phyloP scores from a whole-genome alignment of 2,113 vertebrate genomes.

The Carlito syrichta region DNA sequence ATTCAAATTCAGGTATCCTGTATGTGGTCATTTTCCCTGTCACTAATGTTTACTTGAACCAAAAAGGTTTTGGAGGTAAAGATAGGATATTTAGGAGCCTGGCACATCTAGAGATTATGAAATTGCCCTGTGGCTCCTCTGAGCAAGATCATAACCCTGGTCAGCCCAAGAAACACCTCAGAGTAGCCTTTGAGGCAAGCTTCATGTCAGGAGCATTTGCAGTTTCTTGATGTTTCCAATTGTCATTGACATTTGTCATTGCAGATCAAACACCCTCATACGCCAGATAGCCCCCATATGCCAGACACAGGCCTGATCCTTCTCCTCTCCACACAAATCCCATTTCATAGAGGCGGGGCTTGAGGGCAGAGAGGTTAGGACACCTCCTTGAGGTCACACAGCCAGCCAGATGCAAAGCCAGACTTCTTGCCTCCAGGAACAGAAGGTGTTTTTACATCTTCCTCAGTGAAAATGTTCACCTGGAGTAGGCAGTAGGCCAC shows the following conservation, averaged over 20 bases:
- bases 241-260: background rate
- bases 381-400: background rate
- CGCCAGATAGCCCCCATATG: accelerated
- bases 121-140: background rate
- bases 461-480: background rate
- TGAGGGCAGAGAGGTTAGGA: background rate
- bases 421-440: background rate
- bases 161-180: background rate
- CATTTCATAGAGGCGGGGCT: background rate
- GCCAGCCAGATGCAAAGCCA: background rate
- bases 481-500: background rate
- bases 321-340: background rate
- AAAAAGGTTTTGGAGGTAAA: background rate
- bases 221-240: background rate
- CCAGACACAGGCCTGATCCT: background rate
- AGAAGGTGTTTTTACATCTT: background rate
- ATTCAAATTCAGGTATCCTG: background rate
- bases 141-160: background rate
- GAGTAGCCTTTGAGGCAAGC: background rate
- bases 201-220: background rate
- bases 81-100: background rate
- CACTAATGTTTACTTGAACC: background rate
- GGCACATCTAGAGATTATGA: background rate
- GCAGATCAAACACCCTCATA: background rate
- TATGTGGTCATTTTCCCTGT: background rate